A percentile compares a stretch with the other conserved stretches of the same genome.
Conservation (phyloP, 2,113 vertebrate species). For the Tupaia chinensis region DNA sequence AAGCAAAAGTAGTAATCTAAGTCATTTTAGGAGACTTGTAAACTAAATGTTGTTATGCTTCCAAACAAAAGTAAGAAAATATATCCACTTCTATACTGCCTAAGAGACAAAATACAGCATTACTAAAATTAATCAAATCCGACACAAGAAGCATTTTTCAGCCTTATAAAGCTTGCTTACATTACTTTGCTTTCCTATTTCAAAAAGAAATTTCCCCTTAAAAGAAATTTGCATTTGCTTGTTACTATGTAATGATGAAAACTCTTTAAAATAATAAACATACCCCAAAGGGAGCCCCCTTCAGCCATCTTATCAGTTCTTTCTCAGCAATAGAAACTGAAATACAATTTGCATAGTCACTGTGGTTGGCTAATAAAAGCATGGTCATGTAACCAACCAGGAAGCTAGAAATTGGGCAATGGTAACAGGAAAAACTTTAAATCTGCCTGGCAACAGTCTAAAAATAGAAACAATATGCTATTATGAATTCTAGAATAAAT, state of each 20-base stretch:
- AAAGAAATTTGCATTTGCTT: conserved; percentile 56
- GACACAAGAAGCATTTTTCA: conserved; percentile 49
- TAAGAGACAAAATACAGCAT: conserved; percentile 28
- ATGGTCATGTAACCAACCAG: conserved; percentile 76
- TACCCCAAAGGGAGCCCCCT: conserved; percentile 64
- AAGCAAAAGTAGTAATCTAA: conserved; percentile 25
- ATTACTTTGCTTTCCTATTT: conserved; percentile 55
- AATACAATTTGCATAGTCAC: conserved; percentile 82
- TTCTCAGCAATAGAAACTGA: conserved; percentile 61
- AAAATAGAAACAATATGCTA: conserved; percentile 79
- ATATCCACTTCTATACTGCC: conserved; percentile 2
- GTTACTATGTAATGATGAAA: background rate
- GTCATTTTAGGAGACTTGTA: conserved; percentile 32
- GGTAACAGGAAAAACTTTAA: conserved; percentile 49
- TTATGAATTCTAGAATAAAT: background rate
- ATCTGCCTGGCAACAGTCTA: conserved; percentile 86
- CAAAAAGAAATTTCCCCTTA: conserved; percentile 54
- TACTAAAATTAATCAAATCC: background rate
- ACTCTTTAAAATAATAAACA: background rate
- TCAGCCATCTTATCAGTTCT: conserved; percentile 67
- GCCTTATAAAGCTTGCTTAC: conserved; percentile 40
- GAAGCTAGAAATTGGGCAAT: conserved; percentile 62
- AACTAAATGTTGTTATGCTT: background rate
- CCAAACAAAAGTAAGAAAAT: conserved; percentile 32
- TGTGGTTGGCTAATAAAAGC: conserved; percentile 82